Evolutionary conservation across 1,140 invertebrate species (phyloP), one percentile per base, ranked within the genome.

Genomic region (Sinella curviseta): DNA sequence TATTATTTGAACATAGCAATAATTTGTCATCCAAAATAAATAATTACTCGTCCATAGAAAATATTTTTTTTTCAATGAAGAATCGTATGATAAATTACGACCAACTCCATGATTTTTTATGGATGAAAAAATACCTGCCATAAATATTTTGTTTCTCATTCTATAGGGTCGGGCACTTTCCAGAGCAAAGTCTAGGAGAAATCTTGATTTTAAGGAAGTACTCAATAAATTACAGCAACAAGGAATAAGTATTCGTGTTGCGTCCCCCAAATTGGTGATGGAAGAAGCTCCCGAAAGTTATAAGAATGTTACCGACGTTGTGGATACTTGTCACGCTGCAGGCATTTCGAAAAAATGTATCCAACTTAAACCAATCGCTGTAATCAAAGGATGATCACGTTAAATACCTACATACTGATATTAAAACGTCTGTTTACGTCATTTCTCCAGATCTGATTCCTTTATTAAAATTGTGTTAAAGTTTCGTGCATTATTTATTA

Each of bases 231-330:
- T 99, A 55, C 91, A 97, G 84, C 87, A 91, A 60, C 91, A 95
- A 88, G 97, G 97, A n/a, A 99, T 99, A 84, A 94, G 97, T 0
- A 99, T 99, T 80, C 90, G 98, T 86, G 96, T 99, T 0, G 98
- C 98, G 33, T 99, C 97, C 17, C 98, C 98, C 0, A 99, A 99
- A 89, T 88, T 99, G 78, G 97, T 99, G 0, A 99, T 99, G 97
- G 98, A 99, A 89, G 98, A 99, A 89, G 96, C 98, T 67, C 98
- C 98, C 0, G 97, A 99, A 87, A 99, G 97, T 0, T 99, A 99
- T 87, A 99, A 99, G 89, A 97, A 99, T 91, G 98, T 99, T 0
- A 99, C 97, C 0, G 98, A 99, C 90, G 98, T 99, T 65, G 98
- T 99, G 0, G 92, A 99, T 87, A 99, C 98, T 3, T 99, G 98